Base-by-base conservation (phyloP, 37 sponge, comb jelly and placozoan genomes). In the Tethya wilhelma region DNA sequence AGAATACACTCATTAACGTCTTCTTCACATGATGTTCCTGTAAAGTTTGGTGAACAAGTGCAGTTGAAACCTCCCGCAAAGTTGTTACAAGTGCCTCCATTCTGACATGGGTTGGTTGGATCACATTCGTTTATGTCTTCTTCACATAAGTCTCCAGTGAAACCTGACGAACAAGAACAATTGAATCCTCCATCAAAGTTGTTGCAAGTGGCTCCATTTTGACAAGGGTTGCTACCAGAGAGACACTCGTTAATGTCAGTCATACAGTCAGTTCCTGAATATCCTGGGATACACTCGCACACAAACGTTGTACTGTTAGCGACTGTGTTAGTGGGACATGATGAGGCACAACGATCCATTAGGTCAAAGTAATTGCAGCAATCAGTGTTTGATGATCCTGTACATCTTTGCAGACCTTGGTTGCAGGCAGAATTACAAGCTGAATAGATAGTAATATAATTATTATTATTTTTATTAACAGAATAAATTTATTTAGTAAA, bases 231-330 rank as follows among this genome's bases (percentile, higher is more conserved):
- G 32, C 53, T 23, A 17, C 11, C 65, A 26, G 40, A 37, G 22
- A 19, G 39, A 77, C 90, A 90, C 2, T 78, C 67, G 69, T 89
- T 38, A 12, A 89, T 84, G 23, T 56, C 68, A 25, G 34, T 40
- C 23, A 6, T 38, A 74, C 89, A 88, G 30, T 31, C 38, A 31
- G 6, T 59, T 14, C 89, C 83, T 23, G 72, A 77, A 58, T 71
- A 84, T 9, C 75, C 84, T 0, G 81, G 64, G 1, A 63, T 71
- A 66, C 93, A 92, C 28, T 38, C 31, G 58, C 93, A 92, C 56
- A 38, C 42, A 34, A 71, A 84, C n/a, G n/a, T n/a, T n/a, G n/a
- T n/a, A n/a, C n/a, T n/a, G n/a, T n/a, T n/a, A n/a, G n/a, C n/a
- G n/a, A n/a, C n/a, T n/a, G n/a, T n/a, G n/a, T n/a, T n/a, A n/a